phyloP scores from a whole-genome alignment of 2,888 invertebrate genomes.

The Brachyptera risi region DNA sequence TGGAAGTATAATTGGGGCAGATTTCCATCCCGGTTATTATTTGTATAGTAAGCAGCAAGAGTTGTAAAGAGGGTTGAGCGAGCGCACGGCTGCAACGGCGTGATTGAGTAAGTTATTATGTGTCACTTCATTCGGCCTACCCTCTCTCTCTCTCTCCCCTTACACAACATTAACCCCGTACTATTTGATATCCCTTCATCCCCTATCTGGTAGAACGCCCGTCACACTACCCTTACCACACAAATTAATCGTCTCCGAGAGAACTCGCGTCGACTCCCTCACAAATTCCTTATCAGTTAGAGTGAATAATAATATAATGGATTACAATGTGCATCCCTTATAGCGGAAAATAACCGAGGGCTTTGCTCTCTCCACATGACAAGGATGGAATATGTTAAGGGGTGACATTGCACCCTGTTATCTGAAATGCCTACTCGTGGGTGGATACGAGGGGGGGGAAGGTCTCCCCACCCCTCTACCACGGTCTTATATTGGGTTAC shows the following conservation, averaged over 20 bases:
- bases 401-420: slow-evolving; percentile 13
- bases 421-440: slow-evolving; percentile 12
- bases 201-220: slow-evolving; percentile 25
- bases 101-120: slow-evolving; percentile 13
- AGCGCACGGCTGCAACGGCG: neutral
- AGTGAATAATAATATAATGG: slow-evolving; percentile 24
- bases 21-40: no score
- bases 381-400: neutral
- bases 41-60: no score
- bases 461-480: no score
- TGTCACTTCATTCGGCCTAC: slow-evolving; percentile 16
- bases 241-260: slow-evolving; percentile 23
- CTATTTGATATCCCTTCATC: slow-evolving; percentile 23
- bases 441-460: neutral
- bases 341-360: slow-evolving; percentile 11
- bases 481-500: slow-evolving; percentile 28
- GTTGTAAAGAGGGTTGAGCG: neutral
- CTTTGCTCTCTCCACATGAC: neutral
- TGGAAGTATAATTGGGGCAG: no score
- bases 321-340: slow-evolving; percentile 8
- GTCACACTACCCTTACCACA: slow-evolving; percentile 28
- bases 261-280: slow-evolving; percentile 18
- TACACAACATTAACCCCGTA: slow-evolving; percentile 19
- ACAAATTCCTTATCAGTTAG: slow-evolving; percentile 27
- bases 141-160: slow-evolving; percentile 14